phyloP scores from a whole-genome alignment of 2,113 vertebrate species.

The Lepidothrix coronata region DNA sequence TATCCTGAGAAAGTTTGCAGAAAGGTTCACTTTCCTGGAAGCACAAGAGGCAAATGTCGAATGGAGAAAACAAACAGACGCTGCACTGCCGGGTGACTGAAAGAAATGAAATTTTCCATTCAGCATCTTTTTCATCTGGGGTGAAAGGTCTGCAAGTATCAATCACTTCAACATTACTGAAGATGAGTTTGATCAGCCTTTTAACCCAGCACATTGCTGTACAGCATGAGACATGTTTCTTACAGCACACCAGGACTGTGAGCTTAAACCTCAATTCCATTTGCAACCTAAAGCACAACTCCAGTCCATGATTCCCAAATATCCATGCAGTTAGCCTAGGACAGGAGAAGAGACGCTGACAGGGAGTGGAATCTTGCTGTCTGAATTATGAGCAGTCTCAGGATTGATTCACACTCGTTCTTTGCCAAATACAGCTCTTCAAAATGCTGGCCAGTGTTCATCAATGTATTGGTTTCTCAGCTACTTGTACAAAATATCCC shows the following conservation, averaged over 20 bases:
- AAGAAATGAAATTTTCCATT: not conserved
- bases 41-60: not conserved
- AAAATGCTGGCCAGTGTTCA: constrained; percentile 33
- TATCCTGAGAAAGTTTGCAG: not conserved
- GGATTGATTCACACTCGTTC: constrained; percentile 1
- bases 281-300: not conserved
- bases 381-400: constrained; percentile 9
- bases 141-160: not conserved
- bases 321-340: not conserved
- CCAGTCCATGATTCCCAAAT: not conserved
- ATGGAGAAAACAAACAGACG: not conserved
- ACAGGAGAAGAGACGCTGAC: not conserved
- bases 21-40: not conserved
- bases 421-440: constrained; percentile 34
- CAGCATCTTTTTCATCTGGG: not conserved
- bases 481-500: constrained; percentile 18
- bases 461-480: constrained; percentile 19
- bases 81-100: not conserved
- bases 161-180: not conserved
- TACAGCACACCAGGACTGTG: not conserved
- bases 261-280: not conserved
- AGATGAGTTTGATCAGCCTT: not conserved
- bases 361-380: constrained; percentile 9
- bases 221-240: not conserved
- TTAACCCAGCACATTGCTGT: not conserved